Base-by-base conservation (phyloP, 2,888 invertebrate species). In the Cephus pulcher region DNA sequence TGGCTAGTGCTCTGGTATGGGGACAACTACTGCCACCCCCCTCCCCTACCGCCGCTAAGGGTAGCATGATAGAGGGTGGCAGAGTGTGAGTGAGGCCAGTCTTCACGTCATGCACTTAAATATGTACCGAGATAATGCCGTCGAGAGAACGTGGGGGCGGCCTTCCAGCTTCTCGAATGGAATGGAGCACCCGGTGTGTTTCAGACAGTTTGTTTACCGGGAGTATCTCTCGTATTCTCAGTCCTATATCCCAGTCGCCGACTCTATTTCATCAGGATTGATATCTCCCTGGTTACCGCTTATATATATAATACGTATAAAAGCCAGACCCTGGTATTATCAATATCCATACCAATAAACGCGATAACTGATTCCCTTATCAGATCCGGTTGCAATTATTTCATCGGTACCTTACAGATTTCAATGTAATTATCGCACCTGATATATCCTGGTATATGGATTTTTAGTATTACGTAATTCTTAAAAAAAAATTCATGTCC, bases 201-300 rank as follows among this genome's bases (percentile, higher is more conserved):
- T 88, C 88, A 88, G 90, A 90, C 90, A 90, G 90, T 90, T 89
- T 90, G 90, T 90, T 90, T 90, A 88, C 89, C 86, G 84, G 81
- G n/a, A 30, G 74, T 32, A 76, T 78, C 68, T 78, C 76, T 75
- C 76, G 68, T 34, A 71, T 71, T 71, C 56, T 56, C 56, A 9
- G 56, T 56, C 56, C 56, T 56, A 56, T 23, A 71, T 71, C 71
- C 71, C 71, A 34, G 33, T 71, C 32, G 9, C 56, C 56, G 56
- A 56, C 23, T 56, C 56, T 56, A 56, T 56, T 56, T 56, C 56
- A 23, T 15, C 56, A 9, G 23, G 71, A 71, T 71, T 70, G 32
- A 71, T 71, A 71, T 71, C 71, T 71, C 84, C 85, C 56, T 56
- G 82, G 76, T 77, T 76, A 77, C 77, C 6, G 15, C 70, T 40